Evolutionary conservation across 2,113 vertebrate genomes (phyloP).

Genomic region (Hassar affinis): DNA sequence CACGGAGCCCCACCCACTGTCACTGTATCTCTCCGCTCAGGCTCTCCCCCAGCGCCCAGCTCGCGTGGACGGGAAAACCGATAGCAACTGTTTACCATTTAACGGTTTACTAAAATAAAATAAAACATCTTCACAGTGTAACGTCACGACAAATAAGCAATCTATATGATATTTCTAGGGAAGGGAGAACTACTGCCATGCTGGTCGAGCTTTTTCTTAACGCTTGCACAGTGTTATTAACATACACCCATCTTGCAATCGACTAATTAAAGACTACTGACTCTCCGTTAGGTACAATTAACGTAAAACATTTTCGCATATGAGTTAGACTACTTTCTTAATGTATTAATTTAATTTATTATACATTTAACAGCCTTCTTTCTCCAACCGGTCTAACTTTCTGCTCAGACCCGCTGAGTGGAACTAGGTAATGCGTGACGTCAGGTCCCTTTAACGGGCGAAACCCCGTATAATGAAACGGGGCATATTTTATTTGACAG

Average conservation of each 20-base stretch:
- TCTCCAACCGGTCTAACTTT: constrained; percentile 47
- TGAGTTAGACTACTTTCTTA: background rate
- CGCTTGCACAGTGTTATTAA: background rate
- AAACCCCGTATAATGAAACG: constrained; percentile 59
- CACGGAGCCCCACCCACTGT: constrained; percentile 6
- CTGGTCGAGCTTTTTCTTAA: background rate
- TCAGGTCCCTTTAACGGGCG: constrained; percentile 61
- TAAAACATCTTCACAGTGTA: background rate
- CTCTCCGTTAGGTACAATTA: background rate
- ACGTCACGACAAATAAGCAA: background rate
- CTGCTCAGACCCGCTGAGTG: constrained; percentile 59
- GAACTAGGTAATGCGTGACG: constrained; percentile 72
- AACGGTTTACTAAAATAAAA: background rate
- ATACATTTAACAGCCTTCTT: constrained; percentile 2
- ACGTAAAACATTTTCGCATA: background rate
- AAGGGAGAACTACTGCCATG: background rate
- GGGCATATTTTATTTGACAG: constrained; percentile 51
- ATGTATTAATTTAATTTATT: background rate
- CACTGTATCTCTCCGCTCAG: constrained; percentile 15
- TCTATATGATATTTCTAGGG: background rate
- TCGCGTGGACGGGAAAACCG: background rate
- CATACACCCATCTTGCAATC: background rate
- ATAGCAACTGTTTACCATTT: background rate
- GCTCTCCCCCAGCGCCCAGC: background rate
- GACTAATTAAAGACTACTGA: background rate